Evolutionary conservation across 2,113 vertebrate genomes (phyloP).

Genomic region (Acanthochromis polyacanthus): DNA sequence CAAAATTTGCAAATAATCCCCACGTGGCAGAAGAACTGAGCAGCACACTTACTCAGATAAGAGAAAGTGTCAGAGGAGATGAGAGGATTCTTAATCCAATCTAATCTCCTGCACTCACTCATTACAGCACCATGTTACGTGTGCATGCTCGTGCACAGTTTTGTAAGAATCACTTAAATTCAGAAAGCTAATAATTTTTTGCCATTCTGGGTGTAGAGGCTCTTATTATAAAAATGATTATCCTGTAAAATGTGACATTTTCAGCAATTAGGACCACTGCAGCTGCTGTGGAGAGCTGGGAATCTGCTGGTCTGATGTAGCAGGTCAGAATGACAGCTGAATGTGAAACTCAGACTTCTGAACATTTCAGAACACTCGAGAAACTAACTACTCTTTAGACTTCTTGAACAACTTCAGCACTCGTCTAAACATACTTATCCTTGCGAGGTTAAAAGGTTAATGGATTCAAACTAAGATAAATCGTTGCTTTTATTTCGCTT

Average conservation of each 20-base stretch:
- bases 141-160: conserved; percentile 35
- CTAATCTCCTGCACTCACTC: conserved; percentile 51
- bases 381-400: conserved; percentile 40
- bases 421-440: conserved; percentile 46
- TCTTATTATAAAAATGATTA: conserved; percentile 49
- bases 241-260: conserved; percentile 56
- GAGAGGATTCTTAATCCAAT: conserved; percentile 60
- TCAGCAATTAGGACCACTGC: conserved; percentile 34
- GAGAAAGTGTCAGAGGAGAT: conserved; percentile 50
- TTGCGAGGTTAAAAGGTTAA: conserved; percentile 59
- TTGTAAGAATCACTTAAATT: conserved; percentile 55
- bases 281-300: conserved; percentile 14
- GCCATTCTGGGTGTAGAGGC: conserved; percentile 22
- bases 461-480: conserved; percentile 57
- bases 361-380: conserved; percentile 43
- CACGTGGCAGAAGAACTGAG: conserved; percentile 33
- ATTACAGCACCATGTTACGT: conserved; percentile 51
- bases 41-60: conserved; percentile 37
- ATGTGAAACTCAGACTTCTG: conserved; percentile 27
- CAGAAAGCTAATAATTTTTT: conserved; percentile 37
- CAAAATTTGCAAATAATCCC: conserved; percentile 49
- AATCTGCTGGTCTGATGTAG: conserved; percentile 20
- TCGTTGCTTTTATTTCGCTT: conserved; percentile 48
- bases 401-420: conserved; percentile 40
- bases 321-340: conserved; percentile 13